These are phyloP conservation scores for Aphaenogaster floridana DNA, from an alignment of 1,140 invertebrate species.

Conservation along the genomic window DNA sequence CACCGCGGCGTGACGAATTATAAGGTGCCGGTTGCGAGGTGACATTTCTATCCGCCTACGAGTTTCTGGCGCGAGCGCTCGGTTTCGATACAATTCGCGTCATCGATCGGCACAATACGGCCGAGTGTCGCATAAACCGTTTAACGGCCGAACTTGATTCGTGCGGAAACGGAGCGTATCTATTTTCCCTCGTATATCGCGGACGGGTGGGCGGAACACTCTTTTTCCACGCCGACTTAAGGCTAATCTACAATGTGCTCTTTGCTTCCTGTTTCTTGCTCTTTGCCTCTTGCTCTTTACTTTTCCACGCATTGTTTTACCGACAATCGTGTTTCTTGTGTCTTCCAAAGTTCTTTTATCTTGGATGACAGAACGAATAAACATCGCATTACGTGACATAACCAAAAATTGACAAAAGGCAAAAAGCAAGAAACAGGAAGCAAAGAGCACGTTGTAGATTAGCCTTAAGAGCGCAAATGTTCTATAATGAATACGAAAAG, in stretches of 20 bases:
- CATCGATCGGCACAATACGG: slow-evolving; percentile 19
- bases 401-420: too few relatives aligned
- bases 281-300: too few relatives aligned
- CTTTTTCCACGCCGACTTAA: background rate
- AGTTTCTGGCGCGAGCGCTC: slow-evolving; percentile 26
- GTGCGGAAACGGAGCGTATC: background rate
- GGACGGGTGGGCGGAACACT: background rate
- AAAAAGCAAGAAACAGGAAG: too few relatives aligned
- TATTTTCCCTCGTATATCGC: slow-evolving; percentile 20
- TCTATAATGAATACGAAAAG: background rate
- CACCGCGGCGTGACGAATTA: slow-evolving; percentile 63
- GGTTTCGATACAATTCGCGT: slow-evolving; percentile 43
- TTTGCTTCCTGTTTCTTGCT: too few relatives aligned
- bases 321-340: too few relatives aligned
- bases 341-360: too few relatives aligned
- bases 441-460: too few relatives aligned
- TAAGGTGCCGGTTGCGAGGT: slow-evolving; percentile 60
- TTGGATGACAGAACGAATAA: too few relatives aligned
- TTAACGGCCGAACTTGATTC: slow-evolving; percentile 3
- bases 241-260: too few relatives aligned
- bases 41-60: slow-evolving; percentile 71
- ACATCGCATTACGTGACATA: too few relatives aligned
- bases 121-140: background rate
- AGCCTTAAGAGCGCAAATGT: background rate
- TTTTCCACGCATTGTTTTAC: too few relatives aligned